Base-by-base conservation (phyloP, 1,140 invertebrate genomes). In the Drosophila repleta region DNA sequence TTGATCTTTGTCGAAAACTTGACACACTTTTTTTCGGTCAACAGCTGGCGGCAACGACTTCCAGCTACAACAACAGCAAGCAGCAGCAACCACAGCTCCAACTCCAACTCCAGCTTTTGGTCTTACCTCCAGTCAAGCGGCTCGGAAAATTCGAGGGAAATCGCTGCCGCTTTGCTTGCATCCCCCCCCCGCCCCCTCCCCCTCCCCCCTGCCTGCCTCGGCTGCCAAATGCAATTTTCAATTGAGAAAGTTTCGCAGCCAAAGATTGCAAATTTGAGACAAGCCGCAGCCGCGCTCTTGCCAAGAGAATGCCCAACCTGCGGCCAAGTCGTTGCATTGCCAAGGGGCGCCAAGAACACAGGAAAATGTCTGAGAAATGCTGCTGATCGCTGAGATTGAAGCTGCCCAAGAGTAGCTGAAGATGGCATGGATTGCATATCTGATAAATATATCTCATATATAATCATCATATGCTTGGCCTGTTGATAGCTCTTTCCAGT, bases 1-100 rank as follows among this genome's bases (percentile, higher is more conserved):
- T 83, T 83, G 80, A 84, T 83, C 80, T 83, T 84, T 84, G 80
- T 83, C 72, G 80, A 83, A 83, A 83, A 84, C 80, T 83, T 83
- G 80, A 83, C 80, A 85, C 67, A 83, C 80, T 84, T 83, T 83
- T 83, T 84, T 84, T 84, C 76, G 81, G 81, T 77, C 81, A 84
- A 76, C 81, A 76, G 70, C 81, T 73, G 51, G 63, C 64, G 63
- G 56, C 79, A 82, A 74, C 73, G 61, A 68, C 67, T 72, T 55
- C 62, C 66, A 55, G 58, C 49, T 15, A 21, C 39, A 43, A 15
- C 21, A 48, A 63, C 18, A 48, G 37, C 32, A 29, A 4, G 29
- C 60, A 41, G 37, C 35, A 15, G 2, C 52, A 20, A 52, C 57
- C 26, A 55, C 32, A 41, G 48, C 51, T 21, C 13, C 56, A 61